A percentile compares a stretch with the other conserved stretches of the same genome.
Evolutionary conservation across 1,140 invertebrate genomes (phyloP).

Genomic region (Apis laboriosa): DNA sequence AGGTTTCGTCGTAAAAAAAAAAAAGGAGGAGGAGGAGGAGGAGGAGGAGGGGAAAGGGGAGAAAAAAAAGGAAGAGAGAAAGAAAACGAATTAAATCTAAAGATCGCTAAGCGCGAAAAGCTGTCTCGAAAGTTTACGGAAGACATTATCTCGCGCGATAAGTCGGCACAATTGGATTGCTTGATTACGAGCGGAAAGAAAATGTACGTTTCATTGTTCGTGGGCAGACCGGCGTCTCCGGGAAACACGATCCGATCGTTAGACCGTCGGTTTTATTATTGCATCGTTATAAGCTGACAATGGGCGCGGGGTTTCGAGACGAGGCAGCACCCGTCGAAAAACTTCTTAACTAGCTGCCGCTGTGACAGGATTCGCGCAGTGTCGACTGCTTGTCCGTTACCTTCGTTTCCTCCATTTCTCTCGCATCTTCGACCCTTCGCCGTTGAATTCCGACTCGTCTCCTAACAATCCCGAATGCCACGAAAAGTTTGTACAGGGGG

Average conservation of each 20-base stretch:
- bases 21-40: too few species aligned
- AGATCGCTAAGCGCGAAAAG: conserved; percentile 53
- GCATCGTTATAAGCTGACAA: conserved; percentile 66
- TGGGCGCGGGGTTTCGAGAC: conserved; percentile 55
- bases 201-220: conserved; percentile 65
- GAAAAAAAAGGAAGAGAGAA: not conserved
- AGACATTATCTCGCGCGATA: conserved; percentile 45
- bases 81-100: conserved; percentile 13
- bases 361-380: conserved; percentile 19
- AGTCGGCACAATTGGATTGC: conserved; percentile 54
- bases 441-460: conserved; percentile 16
- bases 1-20: conserved; percentile 19
- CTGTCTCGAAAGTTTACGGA: conserved; percentile 59
- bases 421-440: conserved; percentile 1
- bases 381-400: not conserved
- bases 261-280: conserved; percentile 66
- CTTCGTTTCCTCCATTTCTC: not conserved
- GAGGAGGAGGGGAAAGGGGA: too few species aligned
- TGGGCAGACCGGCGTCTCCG: conserved; percentile 56
- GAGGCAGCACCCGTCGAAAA: conserved; percentile 52
- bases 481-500: not conserved
- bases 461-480: conserved; percentile 1
- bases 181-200: conserved; percentile 65
- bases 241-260: conserved; percentile 67
- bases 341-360: conserved; percentile 62